phyloP scores from a whole-genome alignment of 2,888 invertebrate genomes.

The Caenorhabditis drosophilae region DNA sequence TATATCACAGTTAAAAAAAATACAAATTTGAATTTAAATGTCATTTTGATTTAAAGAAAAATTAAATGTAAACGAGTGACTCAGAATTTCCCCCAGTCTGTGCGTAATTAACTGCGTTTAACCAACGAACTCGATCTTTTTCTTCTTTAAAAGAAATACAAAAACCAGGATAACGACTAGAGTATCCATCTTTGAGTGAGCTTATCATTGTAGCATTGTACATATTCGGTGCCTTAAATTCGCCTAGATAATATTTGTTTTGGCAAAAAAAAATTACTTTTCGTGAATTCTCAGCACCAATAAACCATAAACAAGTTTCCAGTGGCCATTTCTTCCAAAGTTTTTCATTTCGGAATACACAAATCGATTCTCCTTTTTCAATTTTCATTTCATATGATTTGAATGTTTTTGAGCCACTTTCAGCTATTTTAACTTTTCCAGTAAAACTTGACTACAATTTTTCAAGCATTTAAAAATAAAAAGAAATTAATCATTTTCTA shows the following conservation, averaged over 20 bases:
- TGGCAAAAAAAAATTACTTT: too few relatives aligned
- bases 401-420: slow-evolving; percentile 63
- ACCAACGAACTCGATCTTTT: slow-evolving; percentile 35
- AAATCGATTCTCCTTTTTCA: slow-evolving; percentile 39
- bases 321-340: slow-evolving; percentile 50
- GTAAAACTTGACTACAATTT: slow-evolving; percentile 40
- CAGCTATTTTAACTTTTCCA: slow-evolving; percentile 62
- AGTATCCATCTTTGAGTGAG: not conserved
- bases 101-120: slow-evolving; percentile 35
- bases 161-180: slow-evolving; percentile 25
- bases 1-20: not conserved
- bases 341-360: slow-evolving; percentile 45
- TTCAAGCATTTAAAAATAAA: not conserved
- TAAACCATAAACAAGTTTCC: slow-evolving; percentile 59
- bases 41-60: not conserved
- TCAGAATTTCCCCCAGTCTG: slow-evolving; percentile 33
- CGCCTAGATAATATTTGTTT: too few relatives aligned
- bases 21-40: not conserved
- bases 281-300: slow-evolving; percentile 51
- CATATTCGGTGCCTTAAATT: slow-evolving; percentile 17
- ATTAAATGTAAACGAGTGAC: slow-evolving; percentile 43
- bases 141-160: slow-evolving; percentile 40
- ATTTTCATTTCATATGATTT: slow-evolving; percentile 60
- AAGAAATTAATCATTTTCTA: not conserved
- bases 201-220: slow-evolving; percentile 30